Percentiles rank a stretch among this genome's conserved stretches.
These are phyloP conservation scores for Alaudala cheleensis DNA, from an alignment of 2,113 vertebrate species.

Conservation along the genomic window DNA sequence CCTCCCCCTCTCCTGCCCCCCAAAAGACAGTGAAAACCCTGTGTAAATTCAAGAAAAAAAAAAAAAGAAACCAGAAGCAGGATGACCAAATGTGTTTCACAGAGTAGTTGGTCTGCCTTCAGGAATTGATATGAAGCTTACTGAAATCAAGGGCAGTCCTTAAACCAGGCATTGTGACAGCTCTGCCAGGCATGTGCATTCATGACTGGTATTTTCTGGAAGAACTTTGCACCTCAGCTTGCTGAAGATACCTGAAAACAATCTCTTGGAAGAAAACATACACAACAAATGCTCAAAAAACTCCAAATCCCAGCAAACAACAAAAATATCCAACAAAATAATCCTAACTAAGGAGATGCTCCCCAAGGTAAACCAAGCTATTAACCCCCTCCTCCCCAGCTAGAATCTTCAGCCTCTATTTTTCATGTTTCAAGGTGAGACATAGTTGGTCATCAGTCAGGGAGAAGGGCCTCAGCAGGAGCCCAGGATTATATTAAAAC, in stretches of 20 bases:
- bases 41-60: not conserved
- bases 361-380: not conserved
- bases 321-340: not conserved
- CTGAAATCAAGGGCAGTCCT: not conserved
- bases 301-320: not conserved
- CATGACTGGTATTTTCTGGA: not conserved
- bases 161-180: not conserved
- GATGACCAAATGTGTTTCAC: not conserved
- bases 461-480: not conserved
- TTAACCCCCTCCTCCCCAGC: not conserved
- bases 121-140: not conserved
- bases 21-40: not conserved
- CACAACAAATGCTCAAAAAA: not conserved
- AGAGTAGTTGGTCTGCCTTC: not conserved
- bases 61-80: not conserved
- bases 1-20: not conserved
- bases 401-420: not conserved
- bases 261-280: not conserved
- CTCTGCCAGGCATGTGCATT: not conserved
- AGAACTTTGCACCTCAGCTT: not conserved
- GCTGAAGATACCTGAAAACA: not conserved
- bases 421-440: not conserved
- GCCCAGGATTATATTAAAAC: not conserved
- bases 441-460: not conserved
- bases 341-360: rapidly evolving